A percentile compares a stretch with the other conserved stretches of the same genome.
Conservation (phyloP, 2,797 vertebrate species). For the Sarcophilus harrisii region DNA sequence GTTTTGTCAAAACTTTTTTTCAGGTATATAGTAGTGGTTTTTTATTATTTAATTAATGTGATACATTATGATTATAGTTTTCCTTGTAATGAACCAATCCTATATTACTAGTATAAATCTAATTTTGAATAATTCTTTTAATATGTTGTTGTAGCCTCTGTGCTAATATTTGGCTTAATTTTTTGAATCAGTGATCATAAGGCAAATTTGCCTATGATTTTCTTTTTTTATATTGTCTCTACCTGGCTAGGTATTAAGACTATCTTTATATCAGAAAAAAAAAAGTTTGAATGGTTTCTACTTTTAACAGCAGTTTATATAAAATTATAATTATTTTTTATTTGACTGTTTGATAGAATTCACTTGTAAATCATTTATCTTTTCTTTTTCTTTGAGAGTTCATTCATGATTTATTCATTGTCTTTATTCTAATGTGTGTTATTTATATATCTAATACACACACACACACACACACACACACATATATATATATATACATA, state of each 20-base stretch:
- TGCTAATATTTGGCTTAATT: slow-evolving; percentile 9
- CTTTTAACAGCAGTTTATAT: slow-evolving; percentile 32
- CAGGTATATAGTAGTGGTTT: too few relatives aligned
- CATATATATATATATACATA: too few relatives aligned
- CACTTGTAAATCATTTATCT: slow-evolving; percentile 31
- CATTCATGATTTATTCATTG: slow-evolving; percentile 4
- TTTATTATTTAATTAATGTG: slow-evolving; percentile 50
- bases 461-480: too few relatives aligned
- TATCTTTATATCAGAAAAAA: slow-evolving; percentile 6
- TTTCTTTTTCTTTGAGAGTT: slow-evolving; percentile 35
- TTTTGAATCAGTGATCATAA: slow-evolving; percentile 31
- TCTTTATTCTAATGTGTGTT: slow-evolving; percentile 1
- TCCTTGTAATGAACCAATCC: background rate
- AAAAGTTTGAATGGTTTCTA: slow-evolving; percentile 15
- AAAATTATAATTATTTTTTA: background rate
- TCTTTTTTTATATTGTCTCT: slow-evolving; percentile 35
- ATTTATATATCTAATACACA: background rate
- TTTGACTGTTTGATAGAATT: slow-evolving; percentile 9
- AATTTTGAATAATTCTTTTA: slow-evolving; percentile 37
- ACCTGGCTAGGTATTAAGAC: slow-evolving; percentile 25
- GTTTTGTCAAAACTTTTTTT: too few relatives aligned
- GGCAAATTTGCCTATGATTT: slow-evolving; percentile 6
- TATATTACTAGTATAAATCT: background rate
- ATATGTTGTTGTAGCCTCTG: background rate
- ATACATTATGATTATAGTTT: slow-evolving; percentile 37